Base-by-base conservation (phyloP, 2,113 vertebrate genomes). In the Serilophus lunatus region DNA sequence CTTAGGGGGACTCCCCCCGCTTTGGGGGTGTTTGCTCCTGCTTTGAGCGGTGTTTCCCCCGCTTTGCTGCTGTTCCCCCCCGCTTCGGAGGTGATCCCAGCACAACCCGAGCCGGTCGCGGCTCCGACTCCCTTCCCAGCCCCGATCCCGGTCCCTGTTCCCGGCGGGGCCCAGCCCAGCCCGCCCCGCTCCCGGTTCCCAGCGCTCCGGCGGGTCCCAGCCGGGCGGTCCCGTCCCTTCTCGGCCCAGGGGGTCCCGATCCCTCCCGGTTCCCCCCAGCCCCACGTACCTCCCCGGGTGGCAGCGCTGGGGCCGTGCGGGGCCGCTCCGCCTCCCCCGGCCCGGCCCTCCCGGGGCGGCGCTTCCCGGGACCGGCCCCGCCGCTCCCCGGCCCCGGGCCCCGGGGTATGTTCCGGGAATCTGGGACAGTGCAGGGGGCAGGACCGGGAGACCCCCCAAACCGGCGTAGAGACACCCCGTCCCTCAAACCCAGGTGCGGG, bases 321-420 rank as follows among this genome's bases (percentile, higher is more conserved):
- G 29, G 51, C 77, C 50, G 75, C 53, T 26, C 83, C 83, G 57
- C 63, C 69, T 56, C 26, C 31, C 69, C 84, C 20, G 25, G 81
- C 29, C 66, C 90, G 19, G 74, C 93, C 90, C 68, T 66, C 53
- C 72, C 71, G 81, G 94, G 92, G 94, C 92, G 92, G 92, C 1
- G 88, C 94, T 69, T 64, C 49, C 59, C 17, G 61, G n/a, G 75
- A 25, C 38, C 60, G 76, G 85, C 88, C 71, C 42, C 75, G 56
- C 35, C 74, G 56, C 15, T 60, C n/a, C 47, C 63, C 53, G 44
- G 56, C 63, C 54, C 29, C 57, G 65, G 65, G 76, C 42, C 1
- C 50, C 53, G 71, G 3, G 7, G 11, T 5, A 20, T 16, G 38
- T 45, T 66, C 86, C 86, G 38, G 36, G 69, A 38, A 31, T 1